Conservation (phyloP, 37 sponge, comb jelly and placozoan genomes). For the Ephydatia muelleri region DNA sequence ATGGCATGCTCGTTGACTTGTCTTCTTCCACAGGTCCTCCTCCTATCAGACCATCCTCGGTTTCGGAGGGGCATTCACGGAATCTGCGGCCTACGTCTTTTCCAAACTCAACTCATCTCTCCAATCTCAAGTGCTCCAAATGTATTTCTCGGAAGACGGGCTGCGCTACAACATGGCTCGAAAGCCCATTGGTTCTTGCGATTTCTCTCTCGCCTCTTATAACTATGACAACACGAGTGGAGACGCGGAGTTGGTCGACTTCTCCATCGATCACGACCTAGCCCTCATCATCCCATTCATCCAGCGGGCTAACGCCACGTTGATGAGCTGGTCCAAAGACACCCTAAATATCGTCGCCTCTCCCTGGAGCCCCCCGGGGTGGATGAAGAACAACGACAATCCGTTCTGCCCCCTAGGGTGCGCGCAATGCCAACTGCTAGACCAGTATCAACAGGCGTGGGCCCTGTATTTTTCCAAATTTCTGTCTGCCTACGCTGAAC, state of each 20-base stretch:
- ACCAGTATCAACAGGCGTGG: conserved; percentile 65
- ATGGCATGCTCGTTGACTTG: not conserved
- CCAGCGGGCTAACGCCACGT: conserved; percentile 33
- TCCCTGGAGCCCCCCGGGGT: conserved; percentile 84
- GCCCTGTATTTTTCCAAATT: conserved; percentile 79
- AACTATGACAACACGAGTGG: conserved; percentile 69
- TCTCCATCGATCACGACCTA: conserved; percentile 68
- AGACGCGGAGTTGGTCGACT: conserved; percentile 58
- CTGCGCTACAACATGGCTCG: conserved; percentile 77
- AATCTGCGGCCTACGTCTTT: conserved; percentile 76
- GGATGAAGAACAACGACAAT: conserved; percentile 74
- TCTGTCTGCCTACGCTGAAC: conserved; percentile 39
- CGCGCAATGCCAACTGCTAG: conserved; percentile 39
- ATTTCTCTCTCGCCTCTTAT: conserved; percentile 72
- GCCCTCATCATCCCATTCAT: conserved; percentile 74
- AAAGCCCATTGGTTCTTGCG: conserved; percentile 80
- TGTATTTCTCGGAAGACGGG: conserved; percentile 80
- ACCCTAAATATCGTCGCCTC: conserved; percentile 68
- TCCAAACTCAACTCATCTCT: conserved; percentile 53
- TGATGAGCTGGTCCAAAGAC: conserved; percentile 49
- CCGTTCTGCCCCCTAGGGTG: conserved; percentile 42
- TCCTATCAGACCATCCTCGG: conserved; percentile 70
- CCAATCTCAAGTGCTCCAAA: conserved; percentile 58
- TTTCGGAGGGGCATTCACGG: conserved; percentile 94
- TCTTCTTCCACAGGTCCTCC: conserved; percentile 23